These are phyloP conservation scores for Sebastes iracundus DNA, from an alignment of 2,797 vertebrate genomes.

Conservation along the genomic window DNA sequence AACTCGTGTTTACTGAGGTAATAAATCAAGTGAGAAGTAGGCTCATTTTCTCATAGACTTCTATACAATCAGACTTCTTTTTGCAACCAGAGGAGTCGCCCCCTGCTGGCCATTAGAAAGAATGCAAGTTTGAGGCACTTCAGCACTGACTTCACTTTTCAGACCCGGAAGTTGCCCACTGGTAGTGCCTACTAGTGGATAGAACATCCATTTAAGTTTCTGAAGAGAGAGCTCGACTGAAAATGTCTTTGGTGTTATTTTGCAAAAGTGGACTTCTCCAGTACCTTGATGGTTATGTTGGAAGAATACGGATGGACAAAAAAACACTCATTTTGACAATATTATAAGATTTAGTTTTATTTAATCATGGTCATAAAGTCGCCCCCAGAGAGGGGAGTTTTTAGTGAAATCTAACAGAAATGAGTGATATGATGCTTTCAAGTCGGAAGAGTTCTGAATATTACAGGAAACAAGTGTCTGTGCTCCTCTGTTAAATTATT, in stretches of 20 bases:
- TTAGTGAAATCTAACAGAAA: not conserved
- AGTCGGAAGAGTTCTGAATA: not conserved
- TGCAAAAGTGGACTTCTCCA: not conserved
- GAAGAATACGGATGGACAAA: not conserved
- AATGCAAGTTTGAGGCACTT: too few species aligned
- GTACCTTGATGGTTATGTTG: not conserved
- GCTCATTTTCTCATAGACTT: too few species aligned
- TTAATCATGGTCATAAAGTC: not conserved
- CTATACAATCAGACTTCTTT: too few species aligned
- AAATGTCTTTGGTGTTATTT: not conserved
- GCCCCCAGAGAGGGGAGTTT: not conserved
- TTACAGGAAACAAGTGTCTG: not conserved
- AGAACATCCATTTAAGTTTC: not conserved
- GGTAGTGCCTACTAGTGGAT: not conserved
- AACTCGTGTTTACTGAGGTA: too few species aligned
- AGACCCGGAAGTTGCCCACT: too few species aligned
- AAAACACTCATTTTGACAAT: not conserved
- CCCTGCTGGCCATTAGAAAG: too few species aligned
- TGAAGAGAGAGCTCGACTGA: not conserved
- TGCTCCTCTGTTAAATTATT: not conserved
- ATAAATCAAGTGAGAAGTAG: too few species aligned
- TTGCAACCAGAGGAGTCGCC: too few species aligned
- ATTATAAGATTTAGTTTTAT: not conserved
- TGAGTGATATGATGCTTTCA: not conserved
- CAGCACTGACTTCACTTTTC: too few species aligned